These are phyloP conservation scores for Megaceryle maxima DNA, from an alignment of 2,113 vertebrate species.

Conservation along the genomic window DNA sequence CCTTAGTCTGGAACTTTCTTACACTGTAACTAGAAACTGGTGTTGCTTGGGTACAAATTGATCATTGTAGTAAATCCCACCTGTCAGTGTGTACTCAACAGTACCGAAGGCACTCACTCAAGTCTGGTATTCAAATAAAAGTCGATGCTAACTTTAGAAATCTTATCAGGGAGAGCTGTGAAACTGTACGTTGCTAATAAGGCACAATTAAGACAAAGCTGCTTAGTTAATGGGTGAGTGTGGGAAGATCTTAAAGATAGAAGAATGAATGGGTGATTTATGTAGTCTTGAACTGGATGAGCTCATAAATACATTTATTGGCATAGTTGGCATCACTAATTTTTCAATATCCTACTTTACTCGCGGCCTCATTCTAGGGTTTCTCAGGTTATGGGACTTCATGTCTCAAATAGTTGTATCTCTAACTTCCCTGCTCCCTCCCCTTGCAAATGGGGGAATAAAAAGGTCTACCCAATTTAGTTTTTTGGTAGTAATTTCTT, in stretches of 20 bases:
- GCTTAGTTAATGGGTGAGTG: neutral
- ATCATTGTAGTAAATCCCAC: neutral
- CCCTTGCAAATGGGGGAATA: neutral
- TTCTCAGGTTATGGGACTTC: neutral
- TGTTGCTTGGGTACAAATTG: neutral
- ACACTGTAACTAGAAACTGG: neutral
- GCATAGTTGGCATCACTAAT: neutral
- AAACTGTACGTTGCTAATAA: neutral
- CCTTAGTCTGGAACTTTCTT: neutral
- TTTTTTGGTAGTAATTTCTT: neutral
- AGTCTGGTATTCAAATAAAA: neutral
- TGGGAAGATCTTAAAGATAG: neutral
- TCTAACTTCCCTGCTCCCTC: neutral
- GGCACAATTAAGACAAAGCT: neutral
- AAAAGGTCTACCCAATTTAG: neutral
- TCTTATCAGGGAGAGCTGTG: neutral
- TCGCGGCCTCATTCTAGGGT: neutral
- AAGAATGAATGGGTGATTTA: neutral
- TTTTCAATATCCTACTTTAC: neutral
- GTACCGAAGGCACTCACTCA: neutral
- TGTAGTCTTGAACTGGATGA: neutral
- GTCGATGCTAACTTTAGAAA: neutral
- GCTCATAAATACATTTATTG: neutral
- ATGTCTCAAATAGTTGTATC: neutral
- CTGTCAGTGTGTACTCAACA: neutral